Base-by-base conservation (phyloP, 2,797 vertebrate genomes). In the Semotilus atromaculatus region DNA sequence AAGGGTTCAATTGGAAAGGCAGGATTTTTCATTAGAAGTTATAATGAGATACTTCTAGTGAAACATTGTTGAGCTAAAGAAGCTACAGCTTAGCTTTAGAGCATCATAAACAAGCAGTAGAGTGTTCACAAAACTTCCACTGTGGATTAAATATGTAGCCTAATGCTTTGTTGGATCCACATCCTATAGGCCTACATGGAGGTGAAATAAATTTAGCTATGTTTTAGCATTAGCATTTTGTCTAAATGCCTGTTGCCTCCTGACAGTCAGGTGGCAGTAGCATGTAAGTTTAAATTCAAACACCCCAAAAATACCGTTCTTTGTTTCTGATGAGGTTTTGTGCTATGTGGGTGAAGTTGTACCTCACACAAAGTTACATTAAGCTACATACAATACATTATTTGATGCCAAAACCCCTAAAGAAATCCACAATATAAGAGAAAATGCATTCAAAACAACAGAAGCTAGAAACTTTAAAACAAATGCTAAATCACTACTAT, bases 21-120 rank as follows among this genome's bases (percentile, higher is more conserved):
- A 91, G 91, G 91, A 92, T 93, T 93, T 94, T 92, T 93, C 93
- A 94, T 94, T 93, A 93, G 84, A 84, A 93, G 88, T 95, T 91
- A 93, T 94, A 94, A 95, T 94, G 92, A 94, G 92, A 93, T 93
- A 93, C 91, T 92, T 89, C 83, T 79, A 82, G 88, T 85, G 90
- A 90, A 90, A 89, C 87, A 91, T 92, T 91, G 90, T 92, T 88
- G 89, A 83, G 86, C 84, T 87, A 88, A 88, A 93, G 91, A 90
- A 90, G 90, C 82, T 73, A 82, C 34, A 64, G 64, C 45, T 91
- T 86, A 34, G 80, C 90, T 93, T 94, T 92, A 93, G 90, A 93
- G 91, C 89, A 88, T 89, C 90, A 88, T 94, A 94, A 94, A 95
- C 92, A 93, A 94, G 89, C 87, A 88, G 86, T 86, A 88, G 89